Conservation (phyloP, 2,888 invertebrate genomes). For the Drosophila multiciliata region DNA sequence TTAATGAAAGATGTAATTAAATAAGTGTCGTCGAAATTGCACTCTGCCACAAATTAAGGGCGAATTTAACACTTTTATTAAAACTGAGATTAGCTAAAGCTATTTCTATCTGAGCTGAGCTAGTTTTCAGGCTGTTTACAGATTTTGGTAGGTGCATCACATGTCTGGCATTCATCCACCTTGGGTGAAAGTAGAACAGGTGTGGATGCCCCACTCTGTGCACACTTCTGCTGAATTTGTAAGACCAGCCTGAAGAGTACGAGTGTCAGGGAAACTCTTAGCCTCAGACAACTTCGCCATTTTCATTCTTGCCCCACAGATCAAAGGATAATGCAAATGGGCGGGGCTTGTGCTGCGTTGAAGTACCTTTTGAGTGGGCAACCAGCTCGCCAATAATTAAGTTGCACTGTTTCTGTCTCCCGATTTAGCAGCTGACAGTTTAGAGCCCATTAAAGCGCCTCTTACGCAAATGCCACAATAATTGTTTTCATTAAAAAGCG, state of each 20-base stretch:
- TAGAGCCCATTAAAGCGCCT: conserved; percentile 77
- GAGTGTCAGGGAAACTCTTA: conserved; percentile 15
- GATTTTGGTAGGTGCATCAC: not conserved
- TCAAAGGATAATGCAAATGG: conserved; percentile 82
- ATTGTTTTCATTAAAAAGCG: conserved; percentile 77
- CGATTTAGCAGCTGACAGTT: conserved; percentile 52
- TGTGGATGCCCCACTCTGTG: conserved; percentile 1
- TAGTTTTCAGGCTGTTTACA: not conserved
- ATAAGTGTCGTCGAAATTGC: no score
- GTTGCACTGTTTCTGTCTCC: conserved; percentile 42
- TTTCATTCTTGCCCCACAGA: conserved; percentile 54
- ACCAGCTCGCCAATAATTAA: conserved; percentile 74
- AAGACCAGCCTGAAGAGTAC: conserved; percentile 46
- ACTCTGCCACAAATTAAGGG: not conserved
- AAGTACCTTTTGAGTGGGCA: conserved; percentile 46
- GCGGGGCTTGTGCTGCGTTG: conserved; percentile 28
- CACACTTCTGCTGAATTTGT: conserved; percentile 57
- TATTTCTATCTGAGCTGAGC: not conserved
- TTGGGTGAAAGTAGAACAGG: conserved; percentile 4
- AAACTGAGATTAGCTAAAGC: not conserved
- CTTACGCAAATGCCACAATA: conserved; percentile 78
- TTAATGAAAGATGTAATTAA: no score
- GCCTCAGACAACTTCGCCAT: conserved; percentile 39
- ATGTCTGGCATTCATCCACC: not conserved
- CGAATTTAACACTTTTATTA: not conserved